phyloP scores from a whole-genome alignment of 1,140 invertebrate genomes.

The Eciton burchellii region DNA sequence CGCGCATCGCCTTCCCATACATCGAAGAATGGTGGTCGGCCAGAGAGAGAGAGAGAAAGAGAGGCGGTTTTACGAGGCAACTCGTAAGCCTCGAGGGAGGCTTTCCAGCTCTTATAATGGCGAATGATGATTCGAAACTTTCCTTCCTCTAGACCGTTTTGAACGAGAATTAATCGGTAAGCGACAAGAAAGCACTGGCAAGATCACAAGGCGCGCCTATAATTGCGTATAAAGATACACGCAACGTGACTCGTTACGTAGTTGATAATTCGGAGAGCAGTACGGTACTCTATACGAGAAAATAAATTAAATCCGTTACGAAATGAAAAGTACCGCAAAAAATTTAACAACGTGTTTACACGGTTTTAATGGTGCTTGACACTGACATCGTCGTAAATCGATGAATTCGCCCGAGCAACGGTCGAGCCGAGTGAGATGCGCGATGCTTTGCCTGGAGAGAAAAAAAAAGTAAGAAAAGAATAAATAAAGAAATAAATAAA shows the following conservation, averaged over 20 bases:
- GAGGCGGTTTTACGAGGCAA: not conserved
- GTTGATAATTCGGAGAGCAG: not conserved
- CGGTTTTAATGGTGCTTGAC: not conserved
- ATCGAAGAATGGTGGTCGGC: not conserved
- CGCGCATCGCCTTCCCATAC: slow-evolving; percentile 8
- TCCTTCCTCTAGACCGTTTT: not conserved
- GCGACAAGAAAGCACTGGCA: not conserved
- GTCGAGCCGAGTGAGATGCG: not conserved
- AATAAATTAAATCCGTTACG: not conserved
- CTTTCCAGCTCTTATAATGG: not conserved
- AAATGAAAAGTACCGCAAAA: not conserved
- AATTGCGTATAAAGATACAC: not conserved
- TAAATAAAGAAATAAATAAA: slow-evolving; percentile 1
- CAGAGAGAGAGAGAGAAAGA: too few species aligned
- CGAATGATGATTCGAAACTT: slow-evolving; percentile 6
- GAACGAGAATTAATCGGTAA: not conserved
- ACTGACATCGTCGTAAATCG: not conserved
- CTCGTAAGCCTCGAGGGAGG: not conserved
- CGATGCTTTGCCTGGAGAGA: not conserved
- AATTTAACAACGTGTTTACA: slow-evolving; percentile 10
- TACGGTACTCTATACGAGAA: not conserved
- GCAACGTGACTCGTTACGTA: not conserved
- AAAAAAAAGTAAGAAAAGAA: not conserved
- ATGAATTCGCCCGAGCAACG: not conserved
- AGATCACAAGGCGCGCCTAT: too few species aligned